Percentiles rank a stretch among this genome's conserved stretches.
Conservation (phyloP, 2,113 vertebrate species). For the Mesoclemmys tuberculata region DNA sequence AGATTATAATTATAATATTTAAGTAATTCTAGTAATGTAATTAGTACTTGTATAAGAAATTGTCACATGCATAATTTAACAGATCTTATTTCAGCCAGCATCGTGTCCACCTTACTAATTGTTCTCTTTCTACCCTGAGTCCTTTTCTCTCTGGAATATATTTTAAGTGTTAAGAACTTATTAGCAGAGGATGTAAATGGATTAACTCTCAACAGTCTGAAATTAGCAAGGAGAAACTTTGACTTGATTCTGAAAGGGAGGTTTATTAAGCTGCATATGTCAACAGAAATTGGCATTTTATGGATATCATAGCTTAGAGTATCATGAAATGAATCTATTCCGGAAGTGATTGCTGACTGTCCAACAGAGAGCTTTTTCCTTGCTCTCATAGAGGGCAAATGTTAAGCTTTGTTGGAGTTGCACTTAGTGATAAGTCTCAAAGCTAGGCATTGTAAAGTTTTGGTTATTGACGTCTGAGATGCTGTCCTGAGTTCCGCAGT, state of each 20-base stretch:
- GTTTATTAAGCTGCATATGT: conserved; percentile 36
- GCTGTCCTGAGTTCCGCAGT: neutral
- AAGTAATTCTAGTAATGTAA: conserved; percentile 64
- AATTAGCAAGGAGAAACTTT: conserved; percentile 52
- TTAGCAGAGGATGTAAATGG: conserved; percentile 41
- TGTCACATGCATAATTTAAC: conserved; percentile 74
- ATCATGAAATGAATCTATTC: conserved; percentile 11
- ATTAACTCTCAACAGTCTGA: conserved; percentile 54
- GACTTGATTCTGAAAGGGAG: neutral
- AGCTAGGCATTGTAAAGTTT: neutral
- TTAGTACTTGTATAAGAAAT: conserved; percentile 69
- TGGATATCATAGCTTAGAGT: conserved; percentile 16
- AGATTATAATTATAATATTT: conserved; percentile 54
- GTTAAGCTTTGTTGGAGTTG: neutral
- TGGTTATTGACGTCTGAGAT: neutral
- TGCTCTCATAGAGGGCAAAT: neutral
- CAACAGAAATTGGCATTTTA: conserved; percentile 9
- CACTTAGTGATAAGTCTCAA: neutral
- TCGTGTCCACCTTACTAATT: conserved; percentile 54
- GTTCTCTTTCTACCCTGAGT: conserved; percentile 17
- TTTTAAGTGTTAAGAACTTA: conserved; percentile 62
- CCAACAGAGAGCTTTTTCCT: neutral
- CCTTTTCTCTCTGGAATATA: conserved; percentile 16
- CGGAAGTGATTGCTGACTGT: conserved; percentile 37
- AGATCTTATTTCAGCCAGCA: conserved; percentile 60